Conservation (phyloP, 2,888 invertebrate genomes). For the Drosophila lacicola region DNA sequence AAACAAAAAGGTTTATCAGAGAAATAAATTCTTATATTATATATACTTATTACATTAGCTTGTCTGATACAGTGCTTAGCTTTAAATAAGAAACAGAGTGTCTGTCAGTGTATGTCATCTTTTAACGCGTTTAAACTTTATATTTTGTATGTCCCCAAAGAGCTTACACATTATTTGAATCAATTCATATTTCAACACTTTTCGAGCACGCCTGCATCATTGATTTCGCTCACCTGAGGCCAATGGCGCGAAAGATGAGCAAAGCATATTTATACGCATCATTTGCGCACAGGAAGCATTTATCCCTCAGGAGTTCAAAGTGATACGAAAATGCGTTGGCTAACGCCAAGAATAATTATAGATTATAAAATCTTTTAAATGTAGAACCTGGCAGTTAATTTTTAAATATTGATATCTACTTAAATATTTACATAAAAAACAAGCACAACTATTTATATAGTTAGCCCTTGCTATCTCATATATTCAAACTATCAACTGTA, state of each 20-base stretch:
- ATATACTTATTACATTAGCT: too few species aligned
- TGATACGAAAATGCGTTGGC: constrained; percentile 1
- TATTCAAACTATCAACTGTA: too few species aligned
- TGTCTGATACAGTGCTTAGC: too few species aligned
- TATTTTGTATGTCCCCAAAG: neutral
- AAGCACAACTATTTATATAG: too few species aligned
- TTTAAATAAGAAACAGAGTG: neutral
- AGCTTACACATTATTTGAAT: constrained; percentile 25
- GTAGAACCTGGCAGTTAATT: too few species aligned
- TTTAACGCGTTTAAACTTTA: too few species aligned
- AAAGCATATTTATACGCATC: constrained; percentile 48
- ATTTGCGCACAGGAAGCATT: constrained; percentile 16
- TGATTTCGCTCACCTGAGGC: constrained; percentile 40
- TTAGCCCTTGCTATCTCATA: too few species aligned
- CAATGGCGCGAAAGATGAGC: constrained; percentile 49
- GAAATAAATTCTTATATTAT: neutral
- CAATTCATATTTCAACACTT: constrained; percentile 50
- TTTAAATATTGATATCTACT: too few species aligned
- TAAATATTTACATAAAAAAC: too few species aligned
- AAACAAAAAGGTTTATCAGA: constrained; percentile 7
- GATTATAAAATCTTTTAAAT: too few species aligned
- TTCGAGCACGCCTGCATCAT: constrained; percentile 44
- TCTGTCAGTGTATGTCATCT: neutral
- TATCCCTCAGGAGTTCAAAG: constrained; percentile 15
- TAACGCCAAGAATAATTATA: neutral